Evolutionary conservation across 1,140 invertebrate species (phyloP), one percentile per base, ranked within the genome.

Genomic region (Calycopis cecrops): DNA sequence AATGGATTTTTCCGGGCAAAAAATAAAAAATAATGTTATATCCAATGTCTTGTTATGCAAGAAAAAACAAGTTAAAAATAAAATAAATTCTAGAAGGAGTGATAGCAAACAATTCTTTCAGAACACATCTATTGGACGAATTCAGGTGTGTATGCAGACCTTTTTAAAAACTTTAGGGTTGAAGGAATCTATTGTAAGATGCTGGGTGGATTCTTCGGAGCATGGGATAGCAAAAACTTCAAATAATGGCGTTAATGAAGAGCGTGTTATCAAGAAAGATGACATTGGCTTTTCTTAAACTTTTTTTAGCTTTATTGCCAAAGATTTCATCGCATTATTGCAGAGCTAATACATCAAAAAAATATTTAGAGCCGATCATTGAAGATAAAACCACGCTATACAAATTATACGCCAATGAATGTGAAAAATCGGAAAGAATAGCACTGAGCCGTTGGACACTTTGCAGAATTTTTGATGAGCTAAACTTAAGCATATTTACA

Each of bases 251-350:
- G 9, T 11, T 9, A 9, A 4, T 2, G n/a, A n/a, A 37, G n/a
- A 37, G n/a, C n/a, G n/a, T 9, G 3, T n/a, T 9, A n/a, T 9
- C 2, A 11, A 37, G n/a, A 37, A 11, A 10, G 4, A 10, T n/a
- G 9, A 37, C 9, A 37, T n/a, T 37, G 35, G 9, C 4, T 35
- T 6, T 4, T 9, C 34, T 9, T 35, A 35, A 35, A 4, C 9
- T 11, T 11, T 10, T 6, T 6, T 37, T 37, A 6, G n/a, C 9
- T 11, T 11, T 9, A 11, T 2, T 10, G 3, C 35, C 35, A 10
- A 37, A 37, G n/a, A 37, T 37, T 3, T n/a, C 35, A 37, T 37
- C 35, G n/a, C 35, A 37, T 37, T 37, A 37, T n/a, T n/a, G n/a
- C n/a, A n/a, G n/a, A n/a, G n/a, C n/a, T n/a, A n/a, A n/a, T n/a